A percentile compares a stretch with the other conserved stretches of the same genome.
Evolutionary conservation across 2,888 invertebrate species (phyloP).

Genomic region (Lissocephala sabroskyi): DNA sequence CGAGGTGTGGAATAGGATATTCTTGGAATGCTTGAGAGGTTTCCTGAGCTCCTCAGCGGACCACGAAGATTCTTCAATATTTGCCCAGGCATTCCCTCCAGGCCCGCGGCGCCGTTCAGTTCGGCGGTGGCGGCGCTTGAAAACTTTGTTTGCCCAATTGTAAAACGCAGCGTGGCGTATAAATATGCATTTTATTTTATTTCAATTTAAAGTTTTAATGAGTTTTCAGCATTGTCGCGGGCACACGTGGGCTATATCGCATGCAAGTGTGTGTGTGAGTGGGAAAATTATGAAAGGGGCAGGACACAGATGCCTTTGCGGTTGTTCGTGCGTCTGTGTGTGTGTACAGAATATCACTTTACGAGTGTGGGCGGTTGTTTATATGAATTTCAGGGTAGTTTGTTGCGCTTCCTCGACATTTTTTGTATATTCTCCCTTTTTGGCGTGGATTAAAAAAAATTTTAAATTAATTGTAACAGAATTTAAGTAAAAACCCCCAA

Average conservation of each 20-base stretch:
- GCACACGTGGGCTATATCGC: too few relatives aligned
- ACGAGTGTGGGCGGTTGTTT: too few relatives aligned
- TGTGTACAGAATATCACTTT: too few relatives aligned
- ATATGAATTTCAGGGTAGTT: constrained; percentile 22
- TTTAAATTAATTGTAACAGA: constrained; percentile 39
- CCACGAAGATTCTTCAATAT: too few relatives aligned
- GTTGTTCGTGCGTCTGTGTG: constrained; percentile 3
- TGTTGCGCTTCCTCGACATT: constrained; percentile 9
- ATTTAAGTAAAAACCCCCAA: constrained; percentile 31
- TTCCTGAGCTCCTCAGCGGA: too few relatives aligned
- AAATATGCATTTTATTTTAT: constrained; percentile 51
- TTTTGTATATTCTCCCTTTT: constrained; percentile 13
- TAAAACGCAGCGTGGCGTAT: constrained; percentile 13
- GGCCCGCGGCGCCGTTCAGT: too few relatives aligned
- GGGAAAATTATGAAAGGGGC: too few relatives aligned
- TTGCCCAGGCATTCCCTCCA: too few relatives aligned
- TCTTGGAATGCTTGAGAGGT: too few relatives aligned
- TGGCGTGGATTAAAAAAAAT: constrained; percentile 30
- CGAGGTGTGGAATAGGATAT: too few relatives aligned
- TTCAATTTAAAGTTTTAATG: constrained; percentile 69
- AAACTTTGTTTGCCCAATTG: constrained; percentile 5
- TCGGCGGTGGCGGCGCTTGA: too few relatives aligned
- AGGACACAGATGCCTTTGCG: too few relatives aligned
- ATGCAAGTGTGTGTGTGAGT: neutral
- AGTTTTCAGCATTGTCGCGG: constrained; percentile 35